Conservation (phyloP, 2,888 invertebrate species). For the Serripes groenlandicus region DNA sequence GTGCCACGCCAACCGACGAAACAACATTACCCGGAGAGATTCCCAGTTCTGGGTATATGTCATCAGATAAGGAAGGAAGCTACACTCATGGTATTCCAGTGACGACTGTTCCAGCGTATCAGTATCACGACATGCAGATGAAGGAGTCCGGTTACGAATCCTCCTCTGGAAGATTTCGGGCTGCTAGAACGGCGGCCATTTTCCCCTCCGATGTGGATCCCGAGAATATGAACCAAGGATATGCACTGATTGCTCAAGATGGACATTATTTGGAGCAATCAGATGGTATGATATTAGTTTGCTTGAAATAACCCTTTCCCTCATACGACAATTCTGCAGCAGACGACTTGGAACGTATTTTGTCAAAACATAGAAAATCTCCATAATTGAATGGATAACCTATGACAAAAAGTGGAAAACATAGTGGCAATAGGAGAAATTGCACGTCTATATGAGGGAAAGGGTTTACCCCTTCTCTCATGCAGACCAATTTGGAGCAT, state of each 20-base stretch:
- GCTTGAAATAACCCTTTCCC: too few species aligned
- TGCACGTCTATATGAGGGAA: too few species aligned
- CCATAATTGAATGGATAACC: too few species aligned
- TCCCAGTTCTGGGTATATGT: conserved; percentile 81
- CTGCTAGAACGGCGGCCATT: conserved; percentile 76
- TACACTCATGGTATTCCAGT: conserved; percentile 73
- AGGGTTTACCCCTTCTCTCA: too few species aligned
- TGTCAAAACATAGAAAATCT: too few species aligned
- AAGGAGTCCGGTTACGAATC: conserved; percentile 83
- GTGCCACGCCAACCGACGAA: conserved; percentile 84
- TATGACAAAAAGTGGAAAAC: too few species aligned
- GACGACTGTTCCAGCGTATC: conserved; percentile 61
- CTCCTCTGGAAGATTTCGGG: conserved; percentile 76
- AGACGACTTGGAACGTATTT: too few species aligned
- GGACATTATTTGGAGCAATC: conserved; percentile 70
- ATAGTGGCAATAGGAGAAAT: too few species aligned
- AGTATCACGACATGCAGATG: conserved; percentile 79
- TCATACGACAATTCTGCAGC: too few species aligned
- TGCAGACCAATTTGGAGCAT: too few species aligned
- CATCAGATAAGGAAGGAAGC: conserved; percentile 80
- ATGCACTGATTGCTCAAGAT: conserved; percentile 65
- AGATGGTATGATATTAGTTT: conserved; percentile 63
- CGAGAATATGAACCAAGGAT: conserved; percentile 63
- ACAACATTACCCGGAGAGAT: conserved; percentile 83
- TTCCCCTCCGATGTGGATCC: conserved; percentile 83